Evolutionary conservation across 2,113 vertebrate genomes (phyloP), one percentile per base, ranked within the genome.

Genomic region (Thermophis baileyi): DNA sequence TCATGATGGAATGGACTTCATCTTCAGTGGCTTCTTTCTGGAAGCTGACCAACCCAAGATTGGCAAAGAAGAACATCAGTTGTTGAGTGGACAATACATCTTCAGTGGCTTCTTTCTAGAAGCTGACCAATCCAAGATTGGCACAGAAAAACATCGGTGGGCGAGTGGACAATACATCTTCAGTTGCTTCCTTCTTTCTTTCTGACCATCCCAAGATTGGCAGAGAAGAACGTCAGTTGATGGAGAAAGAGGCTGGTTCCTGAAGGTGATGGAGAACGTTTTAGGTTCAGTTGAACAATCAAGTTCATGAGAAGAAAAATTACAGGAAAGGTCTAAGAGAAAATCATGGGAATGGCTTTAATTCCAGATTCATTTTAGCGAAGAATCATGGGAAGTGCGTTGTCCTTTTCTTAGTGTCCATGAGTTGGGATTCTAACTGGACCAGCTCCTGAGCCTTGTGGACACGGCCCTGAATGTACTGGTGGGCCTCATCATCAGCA

Each of bases 401-500:
- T 3, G 35, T 44, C 85, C 5, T 47, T 11, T 27, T n/a, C 25
- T n/a, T 25, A 0, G 2, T 0, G 87, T 97, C 96, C n/a, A 97
- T 96, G 25, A 99, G 94, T 93, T 98, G 98, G 1, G 98, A 99
- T 96, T 99, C 99, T 0, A 98, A 96, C 96, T 98, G 98, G 96
- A 99, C 98, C 35, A 99, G 97, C 92, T 99, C 98, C 0, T 99
- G 99, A 30, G 99, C 99, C 94, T 99, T 99, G 96, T 98, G 98
- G 54, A 99, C 99, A 35, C 99, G 97, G 16, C 95, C 96, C 35
- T 98, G 97, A 9, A 99, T 99, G 96, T 99, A 99, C 0, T 96
- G 93, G 11, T 88, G n/a, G 3, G 46, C 91, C 3, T 92, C 91
- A 1, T 98, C 96, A 2, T 97, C 98, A 89, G 98, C 97, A 63